Evolutionary conservation across 2,888 invertebrate species (phyloP), one percentile per base, ranked within the genome.

Genomic region (Acanthosepion lycidas): DNA sequence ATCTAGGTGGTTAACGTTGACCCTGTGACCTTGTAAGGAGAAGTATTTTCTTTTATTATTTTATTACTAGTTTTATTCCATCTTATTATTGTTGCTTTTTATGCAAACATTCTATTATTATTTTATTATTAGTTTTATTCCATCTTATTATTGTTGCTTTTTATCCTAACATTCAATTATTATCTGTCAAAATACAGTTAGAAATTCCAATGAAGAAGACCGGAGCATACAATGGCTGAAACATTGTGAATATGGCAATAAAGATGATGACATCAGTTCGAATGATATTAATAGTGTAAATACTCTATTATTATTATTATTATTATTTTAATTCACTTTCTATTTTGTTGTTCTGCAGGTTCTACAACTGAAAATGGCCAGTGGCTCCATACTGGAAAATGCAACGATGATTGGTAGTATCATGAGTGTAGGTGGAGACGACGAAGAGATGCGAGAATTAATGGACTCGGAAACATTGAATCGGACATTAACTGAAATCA

Each of bases 281-380:
- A 42, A 42, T 3, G 42, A 42, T 42, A 42, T 42, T 42, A 42
- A 42, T 2, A 42, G 42, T 42, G 42, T 42, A 42, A 78, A 78
- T 12, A 64, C 4, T 8, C 28, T 26, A 28, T 64, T 64, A 8
- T 64, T 8, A 23, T 6, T 23, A 42, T 42, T n/a, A 12, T 78
- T 78, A 78, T 78, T n/a, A 12, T n/a, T n/a, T 5, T 8, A n/a
- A 9, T 28, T 8, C 8, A n/a, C 6, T n/a, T 78, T 78, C 0
- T 78, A 18, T 78, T 28, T 28, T 78, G 6, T 9, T 78, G 28
- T 92, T 92, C 95, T 95, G 33, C 96, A 97, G 97, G 96, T 97
- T 92, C 94, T 97, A 91, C 97, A 97, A 95, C 95, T 97, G 95
- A 97, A 97, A 95, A 95, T 97, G 95, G 96, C 97, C 2, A 95